These are phyloP conservation scores for Syndactyla subalaris DNA, from an alignment of 2,797 vertebrate genomes.

Conservation along the genomic window DNA sequence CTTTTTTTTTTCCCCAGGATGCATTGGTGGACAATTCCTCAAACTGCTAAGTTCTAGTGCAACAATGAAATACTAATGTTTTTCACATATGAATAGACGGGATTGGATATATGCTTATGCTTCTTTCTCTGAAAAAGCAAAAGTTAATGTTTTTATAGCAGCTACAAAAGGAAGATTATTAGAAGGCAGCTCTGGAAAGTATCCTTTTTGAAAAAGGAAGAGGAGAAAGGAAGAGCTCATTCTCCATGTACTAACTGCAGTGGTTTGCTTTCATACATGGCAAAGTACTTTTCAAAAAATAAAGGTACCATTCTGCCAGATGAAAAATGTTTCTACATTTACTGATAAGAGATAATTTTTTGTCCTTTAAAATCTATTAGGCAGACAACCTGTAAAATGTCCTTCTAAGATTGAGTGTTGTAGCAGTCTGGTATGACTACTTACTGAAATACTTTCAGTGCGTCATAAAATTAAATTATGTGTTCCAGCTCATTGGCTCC, in stretches of 20 bases:
- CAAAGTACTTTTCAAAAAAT: background rate
- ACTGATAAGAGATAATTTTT: background rate
- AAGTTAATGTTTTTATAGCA: background rate
- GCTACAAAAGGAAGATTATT: background rate
- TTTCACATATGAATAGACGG: background rate
- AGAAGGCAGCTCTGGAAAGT: background rate
- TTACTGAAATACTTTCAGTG: conserved; percentile 39
- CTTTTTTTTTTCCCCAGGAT: background rate
- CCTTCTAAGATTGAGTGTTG: background rate
- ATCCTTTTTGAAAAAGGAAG: background rate
- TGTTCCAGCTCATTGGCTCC: conserved; percentile 49
- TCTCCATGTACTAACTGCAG: background rate
- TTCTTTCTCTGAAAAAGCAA: background rate
- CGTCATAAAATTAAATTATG: conserved; percentile 63
- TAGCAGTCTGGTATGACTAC: background rate
- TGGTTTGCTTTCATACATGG: background rate
- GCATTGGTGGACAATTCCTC: background rate
- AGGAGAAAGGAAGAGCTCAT: background rate
- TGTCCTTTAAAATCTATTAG: background rate
- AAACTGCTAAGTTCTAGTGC: background rate
- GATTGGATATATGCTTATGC: background rate
- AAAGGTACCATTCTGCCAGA: background rate
- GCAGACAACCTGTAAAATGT: background rate
- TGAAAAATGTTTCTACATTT: background rate
- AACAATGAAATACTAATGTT: background rate